A percentile compares a stretch with the other conserved stretches of the same genome.
These are phyloP conservation scores for Xanthostigma xanthostigma DNA, from an alignment of 2,888 invertebrate genomes.

Conservation along the genomic window DNA sequence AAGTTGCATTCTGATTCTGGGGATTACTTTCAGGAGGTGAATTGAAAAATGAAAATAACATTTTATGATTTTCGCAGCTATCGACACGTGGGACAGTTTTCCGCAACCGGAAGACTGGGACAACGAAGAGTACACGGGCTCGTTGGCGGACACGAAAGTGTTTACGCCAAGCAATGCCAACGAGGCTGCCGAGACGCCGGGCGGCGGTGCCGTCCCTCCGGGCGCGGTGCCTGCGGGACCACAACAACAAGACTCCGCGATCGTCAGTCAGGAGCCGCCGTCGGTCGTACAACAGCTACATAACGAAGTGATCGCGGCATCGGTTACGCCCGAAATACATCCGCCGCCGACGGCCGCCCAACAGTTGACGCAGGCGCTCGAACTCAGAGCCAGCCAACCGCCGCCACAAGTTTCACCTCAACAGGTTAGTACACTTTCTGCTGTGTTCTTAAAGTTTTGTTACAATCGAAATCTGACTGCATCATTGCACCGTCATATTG, in stretches of 20 bases:
- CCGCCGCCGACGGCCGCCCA: slow-evolving; percentile 27
- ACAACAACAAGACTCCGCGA: slow-evolving; percentile 20
- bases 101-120: slow-evolving; percentile 66
- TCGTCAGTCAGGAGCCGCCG: too few species aligned
- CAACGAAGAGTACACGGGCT: slow-evolving; percentile 89
- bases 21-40: too few species aligned
- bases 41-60: too few species aligned
- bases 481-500: too few species aligned
- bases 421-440: background rate
- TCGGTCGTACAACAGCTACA: slow-evolving; percentile 14
- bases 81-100: slow-evolving; percentile 39
- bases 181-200: slow-evolving; percentile 16
- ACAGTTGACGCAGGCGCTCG: slow-evolving; percentile 15
- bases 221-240: slow-evolving; percentile 16
- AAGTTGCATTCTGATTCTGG: too few species aligned
- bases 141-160: slow-evolving; percentile 86
- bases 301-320: slow-evolving; percentile 11
- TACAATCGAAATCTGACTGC: too few species aligned
- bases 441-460: too few species aligned
- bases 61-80: slow-evolving; percentile 1
- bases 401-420: background rate
- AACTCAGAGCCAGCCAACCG: slow-evolving; percentile 3
- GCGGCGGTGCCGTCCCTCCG: slow-evolving; percentile 3
- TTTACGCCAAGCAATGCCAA: slow-evolving; percentile 54
- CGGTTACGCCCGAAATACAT: slow-evolving; percentile 20